phyloP scores from a whole-genome alignment of 2,113 vertebrate genomes.

The Nothoprocta pentlandii region DNA sequence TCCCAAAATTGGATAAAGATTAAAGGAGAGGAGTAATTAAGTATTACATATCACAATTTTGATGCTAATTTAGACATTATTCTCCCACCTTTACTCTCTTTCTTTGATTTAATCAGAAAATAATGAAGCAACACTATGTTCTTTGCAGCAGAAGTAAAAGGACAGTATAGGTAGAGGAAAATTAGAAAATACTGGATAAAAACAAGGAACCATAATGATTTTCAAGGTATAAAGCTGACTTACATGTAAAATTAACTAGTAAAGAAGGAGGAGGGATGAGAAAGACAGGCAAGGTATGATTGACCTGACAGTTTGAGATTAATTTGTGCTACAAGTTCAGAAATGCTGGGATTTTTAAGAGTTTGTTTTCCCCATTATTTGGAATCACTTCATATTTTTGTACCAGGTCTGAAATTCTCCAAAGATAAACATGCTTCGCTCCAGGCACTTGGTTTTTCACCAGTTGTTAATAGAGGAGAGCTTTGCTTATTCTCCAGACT shows the following conservation, averaged over 20 bases:
- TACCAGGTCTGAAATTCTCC: constrained; percentile 7
- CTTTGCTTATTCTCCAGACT: neutral
- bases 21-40: neutral
- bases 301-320: neutral
- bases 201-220: neutral
- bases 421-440: neutral
- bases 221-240: neutral
- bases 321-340: neutral
- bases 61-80: neutral
- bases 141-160: neutral
- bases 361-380: neutral
- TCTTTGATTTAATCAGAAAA: neutral
- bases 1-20: neutral
- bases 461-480: neutral
- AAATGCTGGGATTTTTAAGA: neutral
- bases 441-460: neutral
- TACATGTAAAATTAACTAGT: neutral
- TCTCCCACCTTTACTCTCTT: neutral
- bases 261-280: neutral
- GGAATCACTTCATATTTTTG: constrained; percentile 13
- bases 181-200: neutral
- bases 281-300: neutral
- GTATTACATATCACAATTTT: neutral
- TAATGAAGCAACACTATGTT: neutral
- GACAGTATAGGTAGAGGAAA: neutral